Evolutionary conservation across 2,888 invertebrate genomes (phyloP), one percentile per base, ranked within the genome.

Genomic region (Tetrapedia diversipes): DNA sequence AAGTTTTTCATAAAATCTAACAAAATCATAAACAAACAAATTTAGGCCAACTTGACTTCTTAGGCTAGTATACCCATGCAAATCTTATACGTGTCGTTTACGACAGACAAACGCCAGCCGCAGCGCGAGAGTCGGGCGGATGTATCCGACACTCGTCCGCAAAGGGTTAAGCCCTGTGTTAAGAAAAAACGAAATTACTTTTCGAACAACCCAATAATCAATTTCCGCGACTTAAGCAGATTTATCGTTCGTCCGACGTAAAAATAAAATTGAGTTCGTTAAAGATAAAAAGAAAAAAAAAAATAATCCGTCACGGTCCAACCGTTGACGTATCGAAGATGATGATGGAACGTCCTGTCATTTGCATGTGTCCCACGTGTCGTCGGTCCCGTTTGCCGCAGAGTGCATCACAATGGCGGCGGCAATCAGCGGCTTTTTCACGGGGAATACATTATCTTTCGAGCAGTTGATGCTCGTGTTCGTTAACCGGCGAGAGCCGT

Each of bases 391-490:
- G 63, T 64, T 64, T 27, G 16, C 16, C 63, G 14, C 34, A 22
- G 32, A 22, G 22, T 8, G 41, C 60, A 45, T 32, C 60, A 71
- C 79, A 77, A 72, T 79, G 56, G 79, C 45, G 39, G 32, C 65
- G 45, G 53, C 60, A 63, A 79, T 79, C 78, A 63, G 32, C 37
- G 32, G 71, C 71, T 78, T 78, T 71, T 78, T 66, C 67, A 54
- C 77, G 64, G 65, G 56, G 57, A 69, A 61, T 66, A 63, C 69
- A 66, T 77, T 77, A 77, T 76, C 77, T 65, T 60, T 57, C 66
- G 60, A 32, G 8, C 22, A 43, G 53, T 34, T 51, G 69, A 64
- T 39, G 77, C n/a, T n/a, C 51, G 32, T 59, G 39, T 70, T 77
- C 70, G 77, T 77, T 76, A 76, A 57, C 70, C 43, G 65, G 67